Conservation (phyloP, 2,113 vertebrate species). For the Sapayoa aenigma region DNA sequence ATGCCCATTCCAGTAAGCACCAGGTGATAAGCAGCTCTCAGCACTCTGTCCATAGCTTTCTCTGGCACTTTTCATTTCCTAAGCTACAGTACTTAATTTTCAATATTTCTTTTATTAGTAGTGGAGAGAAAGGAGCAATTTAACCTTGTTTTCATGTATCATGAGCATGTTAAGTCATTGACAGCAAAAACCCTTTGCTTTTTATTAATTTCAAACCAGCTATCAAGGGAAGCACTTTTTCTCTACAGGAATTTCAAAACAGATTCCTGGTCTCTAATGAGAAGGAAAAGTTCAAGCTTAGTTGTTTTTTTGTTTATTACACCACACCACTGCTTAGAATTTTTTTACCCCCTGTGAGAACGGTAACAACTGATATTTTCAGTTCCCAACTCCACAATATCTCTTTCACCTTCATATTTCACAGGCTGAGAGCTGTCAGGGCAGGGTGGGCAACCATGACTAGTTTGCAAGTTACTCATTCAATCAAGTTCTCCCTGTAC, state of each 20-base stretch:
- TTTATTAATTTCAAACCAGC: constrained; percentile 41
- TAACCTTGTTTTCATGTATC: constrained; percentile 8
- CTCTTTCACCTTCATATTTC: not conserved
- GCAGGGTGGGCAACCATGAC: not conserved
- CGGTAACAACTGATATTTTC: not conserved
- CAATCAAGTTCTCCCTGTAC: not conserved
- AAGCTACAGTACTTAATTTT: not conserved
- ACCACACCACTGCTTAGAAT: not conserved
- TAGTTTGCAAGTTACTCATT: not conserved
- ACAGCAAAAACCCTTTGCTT: constrained; percentile 17
- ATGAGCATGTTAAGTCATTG: not conserved
- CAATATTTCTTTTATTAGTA: not conserved
- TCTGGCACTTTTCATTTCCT: not conserved
- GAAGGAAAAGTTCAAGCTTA: not conserved
- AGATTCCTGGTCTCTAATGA: not conserved
- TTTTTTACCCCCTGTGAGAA: not conserved
- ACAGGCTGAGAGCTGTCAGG: not conserved
- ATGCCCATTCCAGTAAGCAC: not conserved
- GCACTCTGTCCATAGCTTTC: not conserved
- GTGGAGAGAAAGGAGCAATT: not conserved
- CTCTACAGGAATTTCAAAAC: constrained; percentile 14
- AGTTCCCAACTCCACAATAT: not conserved
- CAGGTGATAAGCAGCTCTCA: not conserved
- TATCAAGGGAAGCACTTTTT: constrained; percentile 6
- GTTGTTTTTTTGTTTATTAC: not conserved